A percentile compares a stretch with the other conserved stretches of the same genome.
phyloP scores from a whole-genome alignment of 2,888 invertebrate genomes.

The Oscheius sp. region DNA sequence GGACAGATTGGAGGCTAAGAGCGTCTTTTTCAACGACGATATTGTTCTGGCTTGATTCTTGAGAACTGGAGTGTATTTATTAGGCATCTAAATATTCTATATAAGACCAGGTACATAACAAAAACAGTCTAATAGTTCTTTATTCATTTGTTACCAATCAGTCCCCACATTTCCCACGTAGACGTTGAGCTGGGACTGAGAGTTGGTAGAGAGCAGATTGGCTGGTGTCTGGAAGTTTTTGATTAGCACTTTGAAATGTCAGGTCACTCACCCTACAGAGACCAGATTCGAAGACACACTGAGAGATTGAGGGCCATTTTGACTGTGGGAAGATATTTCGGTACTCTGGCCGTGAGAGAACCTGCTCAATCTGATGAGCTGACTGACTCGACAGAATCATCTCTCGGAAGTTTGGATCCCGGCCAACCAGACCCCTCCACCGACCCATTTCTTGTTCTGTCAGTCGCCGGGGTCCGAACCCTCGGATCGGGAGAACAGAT shows the following conservation, averaged over 20 bases:
- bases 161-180: conserved; percentile 64
- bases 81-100: no score
- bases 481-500: conserved; percentile 59
- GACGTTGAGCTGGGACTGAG: conserved; percentile 56
- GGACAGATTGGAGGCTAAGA: no score
- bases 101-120: no score
- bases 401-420: conserved; percentile 45
- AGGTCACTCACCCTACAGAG: conserved; percentile 14
- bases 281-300: conserved; percentile 58
- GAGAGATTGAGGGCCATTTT: conserved; percentile 69
- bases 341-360: conserved; percentile 58
- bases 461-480: conserved; percentile 66
- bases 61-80: no score
- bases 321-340: conserved; percentile 62
- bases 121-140: no score
- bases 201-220: conserved; percentile 42
- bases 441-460: conserved; percentile 72
- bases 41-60: no score
- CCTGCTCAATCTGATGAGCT: conserved; percentile 50
- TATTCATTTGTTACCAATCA: conserved; percentile 50
- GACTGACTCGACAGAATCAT: conserved; percentile 44
- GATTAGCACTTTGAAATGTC: background rate
- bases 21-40: no score
- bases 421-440: conserved; percentile 53
- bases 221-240: background rate